phyloP scores from a whole-genome alignment of 2,888 invertebrate genomes.

The Teinopalpus imperialis region DNA sequence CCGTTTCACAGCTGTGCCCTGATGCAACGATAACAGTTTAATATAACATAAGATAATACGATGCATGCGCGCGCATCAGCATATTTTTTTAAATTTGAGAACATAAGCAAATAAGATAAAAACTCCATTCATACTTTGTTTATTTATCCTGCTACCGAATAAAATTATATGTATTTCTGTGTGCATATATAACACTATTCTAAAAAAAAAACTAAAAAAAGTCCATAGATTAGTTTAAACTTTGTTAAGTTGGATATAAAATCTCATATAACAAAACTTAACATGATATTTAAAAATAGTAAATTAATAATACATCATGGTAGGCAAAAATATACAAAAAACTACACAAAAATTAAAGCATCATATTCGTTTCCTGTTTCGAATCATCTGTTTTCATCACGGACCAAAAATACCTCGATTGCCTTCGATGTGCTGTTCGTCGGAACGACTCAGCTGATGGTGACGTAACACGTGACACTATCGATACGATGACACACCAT shows the following conservation, averaged over 20 bases:
- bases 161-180: too few relatives aligned
- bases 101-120: too few relatives aligned
- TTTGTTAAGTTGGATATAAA: too few relatives aligned
- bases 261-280: too few relatives aligned
- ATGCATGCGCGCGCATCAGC: not conserved
- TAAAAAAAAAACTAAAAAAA: too few relatives aligned
- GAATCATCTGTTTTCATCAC: conserved; percentile 22
- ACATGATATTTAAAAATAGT: too few relatives aligned
- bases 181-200: too few relatives aligned
- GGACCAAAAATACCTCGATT: conserved; percentile 20
- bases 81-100: too few relatives aligned
- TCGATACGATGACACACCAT: conserved; percentile 24
- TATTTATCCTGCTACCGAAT: too few relatives aligned
- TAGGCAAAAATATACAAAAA: not conserved
- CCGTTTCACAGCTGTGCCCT: conserved; percentile 64
- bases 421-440: conserved; percentile 12
- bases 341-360: not conserved
- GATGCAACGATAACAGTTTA: conserved; percentile 53
- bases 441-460: conserved; percentile 40
- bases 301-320: too few relatives aligned
- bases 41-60: conserved; percentile 30
- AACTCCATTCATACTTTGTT: too few relatives aligned
- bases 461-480: conserved; percentile 41
- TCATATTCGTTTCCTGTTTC: conserved; percentile 6
- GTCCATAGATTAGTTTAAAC: too few relatives aligned